phyloP scores from a whole-genome alignment of 2,888 invertebrate species.

The Urechis unicinctus region DNA sequence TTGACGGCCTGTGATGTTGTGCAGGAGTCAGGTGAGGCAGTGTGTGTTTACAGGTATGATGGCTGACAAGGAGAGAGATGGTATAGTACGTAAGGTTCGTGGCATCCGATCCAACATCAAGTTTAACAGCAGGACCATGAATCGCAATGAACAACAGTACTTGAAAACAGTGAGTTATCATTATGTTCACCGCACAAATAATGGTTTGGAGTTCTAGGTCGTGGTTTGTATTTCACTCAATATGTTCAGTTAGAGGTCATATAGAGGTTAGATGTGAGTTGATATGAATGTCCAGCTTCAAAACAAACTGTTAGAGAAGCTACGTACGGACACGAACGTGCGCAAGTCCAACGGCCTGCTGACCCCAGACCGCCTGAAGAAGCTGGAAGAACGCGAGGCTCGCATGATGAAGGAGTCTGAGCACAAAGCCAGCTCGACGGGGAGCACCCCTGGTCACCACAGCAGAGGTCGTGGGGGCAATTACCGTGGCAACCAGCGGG shows the following conservation, averaged over 20 bases:
- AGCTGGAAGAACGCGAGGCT: background rate
- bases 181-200: too few relatives aligned
- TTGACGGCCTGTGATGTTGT: too few relatives aligned
- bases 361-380: background rate
- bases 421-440: background rate
- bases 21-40: background rate
- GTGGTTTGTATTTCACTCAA: background rate
- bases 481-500: background rate
- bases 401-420: background rate
- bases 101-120: background rate
- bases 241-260: too few relatives aligned
- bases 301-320: background rate
- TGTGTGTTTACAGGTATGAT: background rate
- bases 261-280: too few relatives aligned
- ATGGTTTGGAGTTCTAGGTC: too few relatives aligned
- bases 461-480: background rate
- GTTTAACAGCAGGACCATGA: background rate
- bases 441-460: background rate
- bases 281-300: background rate
- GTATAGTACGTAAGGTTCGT: background rate
- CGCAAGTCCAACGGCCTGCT: background rate
- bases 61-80: background rate
- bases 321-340: background rate
- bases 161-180: background rate
- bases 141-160: background rate